Evolutionary conservation across 2,888 invertebrate genomes (phyloP), one percentile per base, ranked within the genome.

Genomic region (Aricia artaxerxes): DNA sequence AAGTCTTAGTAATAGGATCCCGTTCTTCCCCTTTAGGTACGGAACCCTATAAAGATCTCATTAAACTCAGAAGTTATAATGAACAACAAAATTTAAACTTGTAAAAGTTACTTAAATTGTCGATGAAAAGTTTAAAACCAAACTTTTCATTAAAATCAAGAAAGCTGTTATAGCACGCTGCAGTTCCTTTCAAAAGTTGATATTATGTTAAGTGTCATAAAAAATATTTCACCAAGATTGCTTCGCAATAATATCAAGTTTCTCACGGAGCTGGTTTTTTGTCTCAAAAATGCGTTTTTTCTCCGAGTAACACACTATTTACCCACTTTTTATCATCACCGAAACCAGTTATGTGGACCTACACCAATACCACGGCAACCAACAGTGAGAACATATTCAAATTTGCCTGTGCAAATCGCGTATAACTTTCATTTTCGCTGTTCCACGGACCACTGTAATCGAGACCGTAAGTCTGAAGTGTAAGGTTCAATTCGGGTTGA

Each of bases 381-480:
- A 83, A 81, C 82, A 79, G 82, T 81, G 84, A 85, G 83, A 86
- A 84, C 81, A 88, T 91, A 94, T 93, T 93, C 92, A 92, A 93
- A 93, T 92, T 91, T 88, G 89, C 90, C 89, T 90, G 90, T 92
- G 93, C 92, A 90, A 93, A 93, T 90, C 88, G 88, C 88, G 88
- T 83, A 84, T 87, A 89, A 93, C 94, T 93, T 93, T 94, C 94
- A 87, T 92, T 94, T 94, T 94, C 94, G 91, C 90, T 88, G 78
- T 80, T 78, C 80, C 40, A 73, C 38, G 16, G 44, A 78, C 73
- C 79, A 78, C 75, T 78, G 80, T 40, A 89, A 83, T 85, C n/a
- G 84, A 78, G 81, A 84, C 90, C 86, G 84, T 91, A 87, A 77
- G 0, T 0, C 0, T 0, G 6, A 57, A 1, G 6, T 0, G 7